Conservation (phyloP, 2,113 vertebrate genomes). For the Cyanistes caeruleus region DNA sequence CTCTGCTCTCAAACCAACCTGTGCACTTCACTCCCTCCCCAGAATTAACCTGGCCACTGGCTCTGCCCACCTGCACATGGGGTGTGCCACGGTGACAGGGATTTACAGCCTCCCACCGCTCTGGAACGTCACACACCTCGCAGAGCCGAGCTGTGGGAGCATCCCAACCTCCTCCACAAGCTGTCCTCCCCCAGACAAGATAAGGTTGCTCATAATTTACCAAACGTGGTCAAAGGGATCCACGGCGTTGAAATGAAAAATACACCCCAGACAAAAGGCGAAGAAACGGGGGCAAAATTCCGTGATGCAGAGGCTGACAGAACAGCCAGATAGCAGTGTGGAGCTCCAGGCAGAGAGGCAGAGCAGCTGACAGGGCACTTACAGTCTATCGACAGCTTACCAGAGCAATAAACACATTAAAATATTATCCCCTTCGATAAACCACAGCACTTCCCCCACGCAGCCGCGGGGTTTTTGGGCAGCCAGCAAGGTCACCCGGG, state of each 20-base stretch:
- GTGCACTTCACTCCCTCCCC: neutral
- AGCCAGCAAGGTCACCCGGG: accelerated
- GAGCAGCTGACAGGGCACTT: neutral
- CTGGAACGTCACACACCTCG: neutral
- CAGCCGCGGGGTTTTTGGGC: accelerated
- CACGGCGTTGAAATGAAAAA: neutral
- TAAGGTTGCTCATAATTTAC: neutral
- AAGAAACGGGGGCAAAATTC: neutral
- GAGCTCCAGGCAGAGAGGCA: neutral
- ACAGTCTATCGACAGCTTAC: accelerated
- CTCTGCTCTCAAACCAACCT: neutral
- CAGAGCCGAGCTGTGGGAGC: neutral
- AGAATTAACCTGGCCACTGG: neutral
- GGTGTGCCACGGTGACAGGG: accelerated
- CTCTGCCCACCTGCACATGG: neutral
- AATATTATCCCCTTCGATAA: neutral
- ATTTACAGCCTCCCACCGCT: neutral
- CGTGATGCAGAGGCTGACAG: neutral
- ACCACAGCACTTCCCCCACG: neutral
- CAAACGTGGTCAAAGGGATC: neutral
- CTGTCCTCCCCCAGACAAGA: neutral
- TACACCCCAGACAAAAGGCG: neutral
- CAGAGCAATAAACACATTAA: neutral
- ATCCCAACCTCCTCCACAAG: neutral
- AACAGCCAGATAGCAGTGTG: neutral